Conservation (phyloP, 2,113 vertebrate genomes). For the Hiodon alosoides region DNA sequence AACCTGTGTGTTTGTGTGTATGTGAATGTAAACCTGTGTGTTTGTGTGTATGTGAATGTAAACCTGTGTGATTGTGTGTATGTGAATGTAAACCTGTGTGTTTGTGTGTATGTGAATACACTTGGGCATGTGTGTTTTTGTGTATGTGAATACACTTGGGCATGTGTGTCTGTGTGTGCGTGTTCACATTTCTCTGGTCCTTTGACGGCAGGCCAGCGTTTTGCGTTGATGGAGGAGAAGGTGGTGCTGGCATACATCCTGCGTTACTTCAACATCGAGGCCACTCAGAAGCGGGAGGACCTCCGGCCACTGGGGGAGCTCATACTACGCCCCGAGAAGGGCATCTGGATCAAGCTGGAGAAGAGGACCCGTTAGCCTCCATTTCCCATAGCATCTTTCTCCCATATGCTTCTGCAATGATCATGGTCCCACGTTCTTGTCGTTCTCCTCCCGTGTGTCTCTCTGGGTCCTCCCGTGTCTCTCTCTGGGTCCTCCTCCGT, state of each 20-base stretch:
- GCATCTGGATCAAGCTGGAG: conserved; percentile 80
- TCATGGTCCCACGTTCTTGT: too few relatives aligned
- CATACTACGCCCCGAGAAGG: conserved; percentile 78
- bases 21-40: background rate
- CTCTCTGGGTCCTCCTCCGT: too few relatives aligned
- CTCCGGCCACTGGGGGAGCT: conserved; percentile 71
- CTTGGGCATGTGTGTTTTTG: too few relatives aligned
- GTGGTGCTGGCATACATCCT: conserved; percentile 72
- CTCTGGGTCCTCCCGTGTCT: too few relatives aligned
- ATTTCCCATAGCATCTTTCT: too few relatives aligned
- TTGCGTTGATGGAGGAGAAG: conserved; percentile 91
- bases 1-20: background rate
- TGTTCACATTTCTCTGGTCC: background rate
- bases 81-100: too few relatives aligned
- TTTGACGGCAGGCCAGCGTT: conserved; percentile 74
- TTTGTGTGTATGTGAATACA: too few relatives aligned
- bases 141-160: background rate
- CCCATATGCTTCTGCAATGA: too few relatives aligned
- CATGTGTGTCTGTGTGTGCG: background rate
- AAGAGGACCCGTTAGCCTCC: conserved; percentile 42
- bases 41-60: conserved; percentile 11
- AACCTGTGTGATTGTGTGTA: background rate
- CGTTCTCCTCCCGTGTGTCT: too few relatives aligned
- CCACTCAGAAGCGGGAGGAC: conserved; percentile 72
- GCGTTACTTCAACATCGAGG: conserved; percentile 73